Evolutionary conservation across 2,797 vertebrate species (phyloP), one percentile per base, ranked within the genome.

Genomic region (Spinibarbus caldwelli): DNA sequence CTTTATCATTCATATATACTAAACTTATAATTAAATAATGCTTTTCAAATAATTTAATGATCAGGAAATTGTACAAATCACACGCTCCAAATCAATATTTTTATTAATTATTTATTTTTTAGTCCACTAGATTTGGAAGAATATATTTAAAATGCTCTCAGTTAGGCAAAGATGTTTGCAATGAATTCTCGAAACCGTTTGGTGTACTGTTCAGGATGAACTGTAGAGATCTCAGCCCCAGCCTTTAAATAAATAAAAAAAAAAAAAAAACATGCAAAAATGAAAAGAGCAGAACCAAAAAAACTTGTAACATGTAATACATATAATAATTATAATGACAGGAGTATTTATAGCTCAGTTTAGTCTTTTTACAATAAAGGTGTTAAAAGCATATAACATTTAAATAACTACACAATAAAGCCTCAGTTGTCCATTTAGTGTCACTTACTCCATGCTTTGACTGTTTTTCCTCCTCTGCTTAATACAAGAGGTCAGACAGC

Each of bases 121-220:
- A 15, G 49, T 17, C 11, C 7, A 26, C 12, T 57, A 38, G 31
- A 57, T 78, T n/a, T 72, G 70, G 12, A 72, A 43, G 38, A 59
- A 43, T 10, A 76, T 19, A 43, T 57, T 43, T 57, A 38, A 72
- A 41, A 70, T 75, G 17, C 1, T 54, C 23, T 87, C 59, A 84
- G 29, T 66, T 94, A 97, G 68, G 96, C 96, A 87, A 99, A 96
- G 91, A 98, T 97, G 90, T 96, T 97, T 66, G 93, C 86, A 90
- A 97, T 95, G 91, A 98, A 98, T 87, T 98, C 97, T 81, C 94
- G 92, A 93, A 99, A 97, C 41, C 97, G 95, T 88, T 97, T 98
- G 21, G 95, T 96, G 5, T 98, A 98, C 90, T 97, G 97, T 89
- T 98, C 97, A 0, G 97, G 97, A 88, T 99, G 96, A 88, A 97